Evolutionary conservation across 2,797 vertebrate species (phyloP), one percentile per base, ranked within the genome.

Genomic region (Lagocephalus sceleratus): DNA sequence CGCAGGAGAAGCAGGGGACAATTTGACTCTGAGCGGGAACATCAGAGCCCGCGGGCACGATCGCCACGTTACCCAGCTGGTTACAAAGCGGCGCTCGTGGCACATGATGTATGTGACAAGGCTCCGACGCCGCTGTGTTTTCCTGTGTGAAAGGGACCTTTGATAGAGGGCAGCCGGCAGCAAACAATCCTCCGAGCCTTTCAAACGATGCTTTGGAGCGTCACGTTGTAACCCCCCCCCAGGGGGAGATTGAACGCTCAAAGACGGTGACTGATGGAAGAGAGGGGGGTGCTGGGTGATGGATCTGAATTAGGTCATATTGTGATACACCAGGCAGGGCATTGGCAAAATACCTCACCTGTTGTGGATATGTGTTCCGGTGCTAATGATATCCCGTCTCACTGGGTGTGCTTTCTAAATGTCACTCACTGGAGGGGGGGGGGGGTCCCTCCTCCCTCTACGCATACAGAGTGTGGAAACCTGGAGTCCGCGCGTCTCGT

Each of bases 281-380:
- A n/a, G 57, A 66, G 42, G 20, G 52, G 52, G 57, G 60, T 25
- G 69, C 53, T 59, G 51, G 5, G 47, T 73, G 75, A 84, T 64
- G 68, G 60, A 81, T 82, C 63, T 67, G 62, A 58, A 71, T 51
- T 52, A 55, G 35, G 53, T 81, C 76, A 26, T 66, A 57, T 46
- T 68, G 60, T 68, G 76, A 77, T 65, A 75, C 60, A 58, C 42
- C 55, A 41, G 65, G 53, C 49, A 11, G 57, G 53, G 63, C 20
- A 41, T 21, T 51, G 52, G 40, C 64, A 66, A 67, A 58, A 54
- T 48, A 9, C 56, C 66, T 67, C 21, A 50, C 49, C 12, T 17
- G 16, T 40, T 16, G 16, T 8, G 7, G 6, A 17, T 16, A n/a
- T 5, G 39, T 16, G 17, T 6, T 5, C 17, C 2, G 39, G 7